A percentile compares a stretch with the other conserved stretches of the same genome.
Evolutionary conservation across 2,113 vertebrate genomes (phyloP).

Genomic region (Lagopus muta): DNA sequence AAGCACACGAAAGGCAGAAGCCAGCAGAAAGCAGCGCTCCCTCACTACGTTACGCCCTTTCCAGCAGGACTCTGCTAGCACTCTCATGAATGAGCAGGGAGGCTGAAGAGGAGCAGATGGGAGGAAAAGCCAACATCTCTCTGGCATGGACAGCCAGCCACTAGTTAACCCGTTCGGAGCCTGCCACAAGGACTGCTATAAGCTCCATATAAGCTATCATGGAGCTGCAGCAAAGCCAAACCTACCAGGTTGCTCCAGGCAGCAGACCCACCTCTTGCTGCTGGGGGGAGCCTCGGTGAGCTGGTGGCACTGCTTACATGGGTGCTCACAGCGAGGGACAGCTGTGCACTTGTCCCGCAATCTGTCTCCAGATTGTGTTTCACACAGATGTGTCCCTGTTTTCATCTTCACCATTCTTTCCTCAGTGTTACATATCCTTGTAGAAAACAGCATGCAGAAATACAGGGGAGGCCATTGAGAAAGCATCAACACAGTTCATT

Average conservation of each 20-base stretch:
- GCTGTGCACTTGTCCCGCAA: neutral
- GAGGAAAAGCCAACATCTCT: slow-evolving; percentile 54
- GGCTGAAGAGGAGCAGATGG: slow-evolving; percentile 80
- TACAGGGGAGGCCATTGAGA: neutral
- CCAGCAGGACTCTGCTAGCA: slow-evolving; percentile 73
- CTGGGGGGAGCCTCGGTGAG: neutral
- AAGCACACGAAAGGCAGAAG: neutral
- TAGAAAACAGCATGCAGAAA: neutral
- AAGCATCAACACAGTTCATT: neutral
- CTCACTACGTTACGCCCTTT: slow-evolving; percentile 65
- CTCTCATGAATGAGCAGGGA: slow-evolving; percentile 44
- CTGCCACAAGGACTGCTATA: neutral
- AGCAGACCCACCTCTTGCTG: accelerated
- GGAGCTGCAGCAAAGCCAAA: neutral
- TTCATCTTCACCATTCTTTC: neutral
- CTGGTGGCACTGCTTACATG: neutral
- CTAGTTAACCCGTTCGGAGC: slow-evolving; percentile 26
- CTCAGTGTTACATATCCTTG: neutral
- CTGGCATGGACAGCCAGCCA: neutral
- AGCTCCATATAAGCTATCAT: neutral
- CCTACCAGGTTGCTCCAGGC: accelerated
- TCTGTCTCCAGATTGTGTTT: neutral
- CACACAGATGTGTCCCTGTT: accelerated
- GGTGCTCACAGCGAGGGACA: neutral
- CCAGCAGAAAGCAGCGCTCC: neutral